Evolutionary conservation across 1,140 invertebrate species (phyloP), one percentile per base, ranked within the genome.

Genomic region (Venturia canescens): DNA sequence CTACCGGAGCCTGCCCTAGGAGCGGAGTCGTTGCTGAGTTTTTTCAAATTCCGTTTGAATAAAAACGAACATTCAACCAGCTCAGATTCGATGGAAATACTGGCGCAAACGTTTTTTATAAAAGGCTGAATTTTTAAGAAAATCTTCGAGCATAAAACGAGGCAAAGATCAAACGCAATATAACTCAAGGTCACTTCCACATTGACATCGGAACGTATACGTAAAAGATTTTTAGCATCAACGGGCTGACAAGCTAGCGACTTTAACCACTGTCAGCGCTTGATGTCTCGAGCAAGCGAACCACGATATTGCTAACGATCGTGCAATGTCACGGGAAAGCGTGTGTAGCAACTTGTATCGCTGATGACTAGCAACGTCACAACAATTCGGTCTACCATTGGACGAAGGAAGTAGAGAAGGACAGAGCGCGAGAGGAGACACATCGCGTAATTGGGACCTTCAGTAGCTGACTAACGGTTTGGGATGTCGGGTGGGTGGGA

Each of bases 391-490:
- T 63, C 57, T 63, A 9, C 57, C 34, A 53, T 53, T 53, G 48
- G 18, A 53, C 48, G 48, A 53, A 53, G 18, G 48, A 53, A n/a
- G 18, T 4, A 53, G 48, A 7, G 16, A 53, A 18, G n/a, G 67
- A 26, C 29, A 44, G 27, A 69, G 23, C 4, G 67, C 6, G 67
- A 21, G 70, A 72, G 70, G 21, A 38, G 48, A 0, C 21, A 63
- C 26, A 74, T 9, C 23, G 71, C 23, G 71, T 74, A 57, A 74
- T 74, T 74, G 44, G 44, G 48, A 74, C 69, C 69, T 71, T 71
- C 69, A 71, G 69, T 44, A 71, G 48, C 26, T 78, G 57, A 66
- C 60, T 67, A 66, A 66, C 29, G 21, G 29, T 71, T 29, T 71
- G 34, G 34, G 18, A 26, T 72, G 34, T 48, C 50, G 34, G n/a